Base-by-base conservation (phyloP, 1,140 invertebrate genomes). In the Trissolcus basalis region DNA sequence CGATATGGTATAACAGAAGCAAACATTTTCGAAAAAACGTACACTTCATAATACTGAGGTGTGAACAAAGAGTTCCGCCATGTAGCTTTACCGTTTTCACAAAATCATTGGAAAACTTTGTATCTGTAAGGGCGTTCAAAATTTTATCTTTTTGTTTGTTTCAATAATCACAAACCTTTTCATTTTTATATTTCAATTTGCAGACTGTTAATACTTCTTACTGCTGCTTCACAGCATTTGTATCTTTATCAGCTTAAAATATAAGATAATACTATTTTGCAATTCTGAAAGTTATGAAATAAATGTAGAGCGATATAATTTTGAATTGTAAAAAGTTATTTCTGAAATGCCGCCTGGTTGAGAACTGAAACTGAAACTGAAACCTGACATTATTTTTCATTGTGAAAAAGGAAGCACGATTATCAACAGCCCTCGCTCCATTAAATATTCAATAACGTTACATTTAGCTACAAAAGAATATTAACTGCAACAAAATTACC, bases 61-160 rank as follows among this genome's bases (percentile, higher is more conserved):
- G 51, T 41, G 51, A 65, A 55, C 43, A 65, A 43, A 10, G 51
- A 49, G 15, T 65, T 6, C 61, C 61, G n/a, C 61, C 51, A 0
- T 41, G 45, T 49, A 10, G 48, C 11, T 39, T 65, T 32, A 12
- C 19, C 0, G 51, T 65, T 12, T 65, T 55, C 19, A 32, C 0
- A 36, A 65, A 65, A 36, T 65, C 61, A 41, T 33, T 65, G 45
- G 61, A 65, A 55, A 41, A 55, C 49, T 65, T 65, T 19, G 51
- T 65, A 55, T 49, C 61, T 44, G 61, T 65, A 55, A 55, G 43
- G 4, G 13, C 19, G 19, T 6, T 27, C 19, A 27, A 27, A 3
- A 6, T 27, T 27, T 27, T 27, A 27, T 27, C 19, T 6, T 27
- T 27, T 27, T 27, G n/a, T 27, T 27, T 27, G 2, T 27, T 27